These are phyloP conservation scores for Whitmania pigra DNA, from an alignment of 1,140 invertebrate species.

Conservation along the genomic window DNA sequence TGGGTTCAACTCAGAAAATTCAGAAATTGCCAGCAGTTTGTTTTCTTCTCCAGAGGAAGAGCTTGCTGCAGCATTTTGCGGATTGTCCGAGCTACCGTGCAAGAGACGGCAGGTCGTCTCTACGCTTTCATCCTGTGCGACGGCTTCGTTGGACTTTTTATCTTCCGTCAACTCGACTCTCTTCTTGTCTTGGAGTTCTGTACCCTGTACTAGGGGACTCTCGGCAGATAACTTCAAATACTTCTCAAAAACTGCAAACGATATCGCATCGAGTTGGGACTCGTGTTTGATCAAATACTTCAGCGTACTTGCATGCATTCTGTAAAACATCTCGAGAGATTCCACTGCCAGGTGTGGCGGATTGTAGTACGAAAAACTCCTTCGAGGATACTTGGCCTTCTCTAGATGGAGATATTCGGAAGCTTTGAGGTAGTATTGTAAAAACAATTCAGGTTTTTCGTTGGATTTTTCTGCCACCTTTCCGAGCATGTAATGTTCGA, in stretches of 20 bases:
- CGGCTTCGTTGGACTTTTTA: too few species aligned
- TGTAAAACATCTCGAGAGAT: constrained; percentile 59
- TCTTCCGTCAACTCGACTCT: background rate
- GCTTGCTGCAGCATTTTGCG: too few species aligned
- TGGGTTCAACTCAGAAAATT: constrained; percentile 4
- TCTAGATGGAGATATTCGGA: constrained; percentile 56
- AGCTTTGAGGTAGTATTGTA: constrained; percentile 63
- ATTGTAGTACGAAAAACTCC: constrained; percentile 64
- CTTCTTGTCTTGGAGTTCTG: constrained; percentile 35
- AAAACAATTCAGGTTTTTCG: constrained; percentile 57
- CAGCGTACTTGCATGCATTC: constrained; percentile 65
- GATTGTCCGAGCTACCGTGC: too few species aligned
- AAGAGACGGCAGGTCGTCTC: too few species aligned
- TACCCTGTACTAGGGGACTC: constrained; percentile 40
- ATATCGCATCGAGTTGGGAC: constrained; percentile 28
- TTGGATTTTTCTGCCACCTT: constrained; percentile 71
- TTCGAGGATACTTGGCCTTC: constrained; percentile 67
- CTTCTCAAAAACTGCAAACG: constrained; percentile 31
- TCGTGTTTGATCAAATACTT: constrained; percentile 65
- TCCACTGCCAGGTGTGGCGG: constrained; percentile 73
- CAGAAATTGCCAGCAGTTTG: constrained; percentile 13
- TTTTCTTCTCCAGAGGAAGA: background rate
- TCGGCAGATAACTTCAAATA: constrained; percentile 36
- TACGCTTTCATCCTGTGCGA: too few species aligned
- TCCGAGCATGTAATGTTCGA: constrained; percentile 79